Conservation (phyloP, 2,888 invertebrate genomes). For the Lamellibrachia columna region DNA sequence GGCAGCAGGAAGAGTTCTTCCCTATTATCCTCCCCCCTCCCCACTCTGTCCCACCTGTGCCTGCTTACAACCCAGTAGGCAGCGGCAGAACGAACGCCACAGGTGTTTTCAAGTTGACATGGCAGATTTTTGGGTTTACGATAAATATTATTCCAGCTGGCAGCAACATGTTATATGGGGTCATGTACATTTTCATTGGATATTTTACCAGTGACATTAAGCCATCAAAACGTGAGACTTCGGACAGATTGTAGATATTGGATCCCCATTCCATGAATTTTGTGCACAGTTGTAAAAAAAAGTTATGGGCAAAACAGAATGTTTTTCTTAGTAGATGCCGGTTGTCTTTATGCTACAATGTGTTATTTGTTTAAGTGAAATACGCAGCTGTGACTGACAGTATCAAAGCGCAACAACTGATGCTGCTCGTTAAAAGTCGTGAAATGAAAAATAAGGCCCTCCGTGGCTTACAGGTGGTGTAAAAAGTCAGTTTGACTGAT, state of each 20-base stretch:
- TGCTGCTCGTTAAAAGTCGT: slow-evolving; percentile 2
- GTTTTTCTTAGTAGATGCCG: neutral
- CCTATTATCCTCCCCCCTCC: neutral
- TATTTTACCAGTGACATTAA: neutral
- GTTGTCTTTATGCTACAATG: neutral
- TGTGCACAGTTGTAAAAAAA: neutral
- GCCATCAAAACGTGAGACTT: neutral
- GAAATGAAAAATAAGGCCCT: neutral
- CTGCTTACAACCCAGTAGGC: neutral
- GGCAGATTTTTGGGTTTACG: neutral
- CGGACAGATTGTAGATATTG: neutral
- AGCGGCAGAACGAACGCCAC: neutral
- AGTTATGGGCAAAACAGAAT: neutral
- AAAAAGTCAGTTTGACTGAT: neutral
- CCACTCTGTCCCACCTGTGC: neutral
- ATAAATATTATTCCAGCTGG: slow-evolving; percentile 12
- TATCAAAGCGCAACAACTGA: neutral
- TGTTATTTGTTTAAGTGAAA: neutral
- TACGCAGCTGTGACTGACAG: slow-evolving; percentile 12
- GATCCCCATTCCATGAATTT: slow-evolving; percentile 24
- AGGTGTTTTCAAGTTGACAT: neutral
- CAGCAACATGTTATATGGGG: neutral
- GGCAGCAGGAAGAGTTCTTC: neutral
- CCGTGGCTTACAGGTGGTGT: neutral
- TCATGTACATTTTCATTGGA: neutral